A percentile compares a stretch with the other conserved stretches of the same genome.
Evolutionary conservation across 1,140 invertebrate genomes (phyloP).

Genomic region (Papilio polyxenes): DNA sequence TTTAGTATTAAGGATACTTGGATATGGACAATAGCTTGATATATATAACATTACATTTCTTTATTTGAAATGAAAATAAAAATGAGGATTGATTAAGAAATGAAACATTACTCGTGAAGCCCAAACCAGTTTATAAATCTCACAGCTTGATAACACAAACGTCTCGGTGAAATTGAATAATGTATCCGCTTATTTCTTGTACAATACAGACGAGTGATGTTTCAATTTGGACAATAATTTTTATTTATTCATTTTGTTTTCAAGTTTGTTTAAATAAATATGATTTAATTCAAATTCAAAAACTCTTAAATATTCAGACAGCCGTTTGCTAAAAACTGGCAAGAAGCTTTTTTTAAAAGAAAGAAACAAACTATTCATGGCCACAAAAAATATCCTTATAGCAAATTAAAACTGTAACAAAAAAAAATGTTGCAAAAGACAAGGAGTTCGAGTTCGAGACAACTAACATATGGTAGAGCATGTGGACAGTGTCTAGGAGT

Average conservation of each 20-base stretch:
- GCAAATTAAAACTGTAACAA: no score
- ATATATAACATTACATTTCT: no score
- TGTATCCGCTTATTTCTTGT: conserved; percentile 14
- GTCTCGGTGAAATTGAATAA: not conserved
- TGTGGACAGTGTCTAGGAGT: no score
- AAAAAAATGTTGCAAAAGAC: no score
- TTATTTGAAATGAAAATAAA: not conserved
- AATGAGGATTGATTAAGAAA: not conserved
- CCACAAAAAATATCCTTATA: no score
- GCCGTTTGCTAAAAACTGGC: no score
- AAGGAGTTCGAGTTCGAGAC: no score
- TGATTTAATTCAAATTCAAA: not conserved
- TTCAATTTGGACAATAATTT: conserved; percentile 9
- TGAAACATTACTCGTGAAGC: not conserved
- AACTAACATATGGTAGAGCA: no score
- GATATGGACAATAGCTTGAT: not conserved
- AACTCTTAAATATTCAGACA: not conserved
- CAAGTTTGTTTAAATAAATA: not conserved
- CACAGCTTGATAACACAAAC: conserved; percentile 22
- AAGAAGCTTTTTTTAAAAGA: no score
- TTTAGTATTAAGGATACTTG: not conserved
- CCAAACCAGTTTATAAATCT: not conserved
- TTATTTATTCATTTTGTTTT: not conserved
- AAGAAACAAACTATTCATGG: no score
- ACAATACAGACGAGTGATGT: conserved; percentile 5